These are phyloP conservation scores for Liopterus haemorrhoidalis DNA, from an alignment of 2,888 invertebrate genomes.

Conservation along the genomic window DNA sequence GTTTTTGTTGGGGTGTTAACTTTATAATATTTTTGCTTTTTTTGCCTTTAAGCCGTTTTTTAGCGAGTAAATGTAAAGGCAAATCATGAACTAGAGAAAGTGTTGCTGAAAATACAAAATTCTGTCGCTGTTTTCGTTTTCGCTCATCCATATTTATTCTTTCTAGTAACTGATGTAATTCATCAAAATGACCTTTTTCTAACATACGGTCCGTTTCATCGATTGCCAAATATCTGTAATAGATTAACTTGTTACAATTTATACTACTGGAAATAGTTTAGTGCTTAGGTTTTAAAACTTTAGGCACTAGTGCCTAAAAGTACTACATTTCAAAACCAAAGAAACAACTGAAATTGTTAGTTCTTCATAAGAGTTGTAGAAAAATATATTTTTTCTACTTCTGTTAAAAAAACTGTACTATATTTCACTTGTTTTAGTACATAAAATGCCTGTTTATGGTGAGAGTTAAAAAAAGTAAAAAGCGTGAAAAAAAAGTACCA, in stretches of 20 bases:
- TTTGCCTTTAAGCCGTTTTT: conserved; percentile 47
- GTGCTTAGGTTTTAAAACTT: not conserved
- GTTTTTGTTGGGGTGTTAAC: conserved; percentile 68
- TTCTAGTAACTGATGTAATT: conserved; percentile 75
- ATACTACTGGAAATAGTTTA: no score
- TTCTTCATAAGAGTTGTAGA: no score
- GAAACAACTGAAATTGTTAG: no score
- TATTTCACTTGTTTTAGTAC: no score
- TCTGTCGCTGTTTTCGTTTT: conserved; percentile 65
- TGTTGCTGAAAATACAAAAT: conserved; percentile 96
- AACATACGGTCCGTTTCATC: conserved; percentile 99
- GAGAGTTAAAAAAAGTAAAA: no score
- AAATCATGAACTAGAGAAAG: conserved; percentile 85
- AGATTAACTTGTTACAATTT: conserved; percentile 4
- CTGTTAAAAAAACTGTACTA: no score
- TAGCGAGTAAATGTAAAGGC: conserved; percentile 64
- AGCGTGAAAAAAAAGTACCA: no score
- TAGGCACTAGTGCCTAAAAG: no score
- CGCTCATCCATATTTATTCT: conserved; percentile 66
- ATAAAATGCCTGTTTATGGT: no score
- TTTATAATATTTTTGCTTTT: conserved; percentile 55
- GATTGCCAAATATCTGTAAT: conserved; percentile 76
- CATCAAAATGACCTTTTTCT: conserved; percentile 92
- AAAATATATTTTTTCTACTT: no score
- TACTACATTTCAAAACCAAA: no score